Evolutionary conservation across 1,140 invertebrate species (phyloP).

Genomic region (Littorina saxatilis): DNA sequence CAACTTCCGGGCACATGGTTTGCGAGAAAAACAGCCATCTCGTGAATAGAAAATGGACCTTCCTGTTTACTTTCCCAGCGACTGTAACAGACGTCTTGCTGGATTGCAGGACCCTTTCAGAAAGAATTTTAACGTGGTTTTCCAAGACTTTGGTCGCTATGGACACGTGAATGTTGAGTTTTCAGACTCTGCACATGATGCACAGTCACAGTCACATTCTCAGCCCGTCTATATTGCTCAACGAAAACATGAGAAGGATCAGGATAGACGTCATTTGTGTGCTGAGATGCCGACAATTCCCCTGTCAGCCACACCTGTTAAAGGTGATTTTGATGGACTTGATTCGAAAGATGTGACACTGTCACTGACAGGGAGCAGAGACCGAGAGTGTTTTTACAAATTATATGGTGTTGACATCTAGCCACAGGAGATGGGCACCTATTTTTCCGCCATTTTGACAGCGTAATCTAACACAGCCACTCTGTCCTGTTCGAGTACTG

Average conservation of each 20-base stretch:
- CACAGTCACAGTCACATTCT: neutral
- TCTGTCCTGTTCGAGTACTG: too few species aligned
- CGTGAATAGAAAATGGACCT: neutral
- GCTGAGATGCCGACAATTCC: neutral
- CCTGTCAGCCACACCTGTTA: neutral
- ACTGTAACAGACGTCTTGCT: neutral
- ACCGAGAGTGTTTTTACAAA: too few species aligned
- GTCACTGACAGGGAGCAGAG: too few species aligned
- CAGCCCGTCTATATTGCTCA: neutral
- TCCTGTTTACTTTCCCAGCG: neutral
- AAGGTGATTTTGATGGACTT: too few species aligned
- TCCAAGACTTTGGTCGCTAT: conserved; percentile 19
- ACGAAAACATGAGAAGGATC: neutral
- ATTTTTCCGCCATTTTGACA: too few species aligned
- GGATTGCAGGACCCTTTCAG: conserved; percentile 3
- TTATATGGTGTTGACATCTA: too few species aligned
- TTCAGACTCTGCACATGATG: too few species aligned
- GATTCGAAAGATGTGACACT: too few species aligned
- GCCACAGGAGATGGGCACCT: too few species aligned
- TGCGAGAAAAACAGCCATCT: too few species aligned
- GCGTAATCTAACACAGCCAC: too few species aligned
- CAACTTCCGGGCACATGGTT: too few species aligned
- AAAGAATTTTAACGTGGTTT: conserved; percentile 5
- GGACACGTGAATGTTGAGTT: conserved; percentile 6
- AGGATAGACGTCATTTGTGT: neutral